Conservation (phyloP, 2,113 vertebrate genomes). For the Okapia johnstoni region DNA sequence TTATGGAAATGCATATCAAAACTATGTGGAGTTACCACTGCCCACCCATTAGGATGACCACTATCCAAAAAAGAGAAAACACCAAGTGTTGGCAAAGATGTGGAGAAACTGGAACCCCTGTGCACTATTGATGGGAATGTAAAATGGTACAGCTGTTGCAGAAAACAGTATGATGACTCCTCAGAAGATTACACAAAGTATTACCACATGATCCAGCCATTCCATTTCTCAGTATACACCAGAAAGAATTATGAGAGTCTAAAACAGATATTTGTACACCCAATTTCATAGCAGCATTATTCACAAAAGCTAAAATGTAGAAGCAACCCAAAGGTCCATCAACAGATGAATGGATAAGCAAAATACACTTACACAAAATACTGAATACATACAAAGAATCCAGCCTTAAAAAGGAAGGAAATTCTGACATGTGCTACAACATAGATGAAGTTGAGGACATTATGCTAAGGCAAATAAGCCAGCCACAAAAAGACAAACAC, state of each 20-base stretch:
- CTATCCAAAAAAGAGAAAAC: background rate
- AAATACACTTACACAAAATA: background rate
- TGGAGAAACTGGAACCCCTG: background rate
- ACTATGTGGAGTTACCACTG: background rate
- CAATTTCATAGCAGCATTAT: background rate
- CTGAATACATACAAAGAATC: background rate
- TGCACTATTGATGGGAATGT: background rate
- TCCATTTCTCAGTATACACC: background rate
- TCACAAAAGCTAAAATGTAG: background rate
- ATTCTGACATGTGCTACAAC: background rate
- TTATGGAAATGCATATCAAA: background rate
- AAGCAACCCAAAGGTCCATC: background rate
- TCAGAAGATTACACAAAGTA: background rate
- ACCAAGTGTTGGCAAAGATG: background rate
- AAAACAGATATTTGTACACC: background rate
- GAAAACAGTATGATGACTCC: background rate
- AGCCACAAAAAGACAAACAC: background rate
- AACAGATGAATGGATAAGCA: background rate
- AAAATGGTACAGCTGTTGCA: background rate
- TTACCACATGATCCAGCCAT: background rate
- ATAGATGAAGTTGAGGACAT: background rate
- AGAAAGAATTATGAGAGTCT: background rate
- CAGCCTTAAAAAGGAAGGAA: background rate
- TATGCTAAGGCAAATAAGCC: background rate
- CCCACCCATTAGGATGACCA: background rate